Evolutionary conservation across 2,888 invertebrate genomes (phyloP).

Genomic region (Drosophila merina): DNA sequence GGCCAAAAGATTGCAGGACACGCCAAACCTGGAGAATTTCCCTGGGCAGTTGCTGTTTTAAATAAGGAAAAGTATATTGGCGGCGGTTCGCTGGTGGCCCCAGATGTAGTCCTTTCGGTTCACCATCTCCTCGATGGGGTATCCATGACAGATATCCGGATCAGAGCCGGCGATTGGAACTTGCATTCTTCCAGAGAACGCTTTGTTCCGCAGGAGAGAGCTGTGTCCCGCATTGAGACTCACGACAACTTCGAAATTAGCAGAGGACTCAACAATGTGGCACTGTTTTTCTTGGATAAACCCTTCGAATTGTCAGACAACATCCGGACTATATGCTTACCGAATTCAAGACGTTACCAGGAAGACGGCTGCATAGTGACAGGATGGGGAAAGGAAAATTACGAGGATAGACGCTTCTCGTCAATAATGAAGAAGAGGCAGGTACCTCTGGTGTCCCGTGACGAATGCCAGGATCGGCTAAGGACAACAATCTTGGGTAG

Average conservation of each 20-base stretch:
- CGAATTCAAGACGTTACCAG: not conserved
- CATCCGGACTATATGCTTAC: constrained; percentile 8
- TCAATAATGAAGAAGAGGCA: not conserved
- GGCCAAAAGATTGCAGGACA: not conserved
- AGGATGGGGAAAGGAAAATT: constrained; percentile 1
- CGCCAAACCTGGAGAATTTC: constrained; percentile 9
- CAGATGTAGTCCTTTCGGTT: constrained; percentile 4
- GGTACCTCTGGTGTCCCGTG: not conserved
- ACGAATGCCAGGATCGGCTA: not conserved
- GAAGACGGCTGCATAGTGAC: not conserved
- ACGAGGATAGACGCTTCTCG: accelerated
- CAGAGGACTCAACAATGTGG: not conserved
- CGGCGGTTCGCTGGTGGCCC: constrained; percentile 12
- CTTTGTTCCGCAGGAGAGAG: not conserved
- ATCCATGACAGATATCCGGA: not conserved
- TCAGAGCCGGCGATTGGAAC: constrained; percentile 14
- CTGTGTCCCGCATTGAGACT: not conserved
- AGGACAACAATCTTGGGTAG: not conserved
- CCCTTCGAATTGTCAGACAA: not conserved
- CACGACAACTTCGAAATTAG: not conserved
- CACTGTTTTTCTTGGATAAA: constrained; percentile 1
- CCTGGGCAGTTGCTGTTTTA: constrained; percentile 12
- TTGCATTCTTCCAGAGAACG: not conserved
- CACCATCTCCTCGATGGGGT: not conserved
- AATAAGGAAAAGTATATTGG: not conserved